A percentile compares a stretch with the other conserved stretches of the same genome.
Conservation (phyloP, 2,113 vertebrate species). For the Triplophysa siluroides region DNA sequence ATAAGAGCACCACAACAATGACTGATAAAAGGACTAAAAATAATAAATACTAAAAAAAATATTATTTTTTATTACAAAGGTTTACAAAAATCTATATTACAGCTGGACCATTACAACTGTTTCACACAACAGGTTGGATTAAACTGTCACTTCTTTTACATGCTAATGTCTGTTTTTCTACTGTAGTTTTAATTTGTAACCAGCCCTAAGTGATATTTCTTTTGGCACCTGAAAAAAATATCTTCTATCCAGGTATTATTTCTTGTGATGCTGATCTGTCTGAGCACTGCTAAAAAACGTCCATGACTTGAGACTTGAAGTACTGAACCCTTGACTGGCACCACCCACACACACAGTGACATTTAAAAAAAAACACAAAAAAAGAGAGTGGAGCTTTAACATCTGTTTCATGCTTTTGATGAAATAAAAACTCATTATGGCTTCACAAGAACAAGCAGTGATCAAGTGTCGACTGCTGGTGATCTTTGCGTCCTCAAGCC, state of each 20-base stretch:
- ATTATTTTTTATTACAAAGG: no score
- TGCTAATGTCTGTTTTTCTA: no score
- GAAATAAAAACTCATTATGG: conserved; percentile 36
- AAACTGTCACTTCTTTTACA: no score
- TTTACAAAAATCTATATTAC: no score
- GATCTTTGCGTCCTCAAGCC: background rate
- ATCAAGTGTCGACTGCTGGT: background rate
- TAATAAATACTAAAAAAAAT: no score
- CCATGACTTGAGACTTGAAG: background rate
- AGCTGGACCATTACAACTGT: no score
- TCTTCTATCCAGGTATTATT: background rate
- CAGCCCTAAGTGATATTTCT: no score
- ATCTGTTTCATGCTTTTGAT: conserved; percentile 14
- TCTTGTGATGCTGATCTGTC: background rate
- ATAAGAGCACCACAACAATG: no score
- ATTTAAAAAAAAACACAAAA: background rate
- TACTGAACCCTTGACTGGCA: background rate
- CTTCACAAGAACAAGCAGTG: background rate
- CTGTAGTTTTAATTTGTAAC: no score
- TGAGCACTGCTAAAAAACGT: background rate
- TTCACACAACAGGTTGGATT: no score
- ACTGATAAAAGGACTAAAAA: no score
- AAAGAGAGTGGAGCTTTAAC: background rate
- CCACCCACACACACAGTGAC: conserved; percentile 6
- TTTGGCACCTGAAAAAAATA: background rate